Conservation (phyloP, 2,888 invertebrate genomes). For the Gastrophysa polygoni region DNA sequence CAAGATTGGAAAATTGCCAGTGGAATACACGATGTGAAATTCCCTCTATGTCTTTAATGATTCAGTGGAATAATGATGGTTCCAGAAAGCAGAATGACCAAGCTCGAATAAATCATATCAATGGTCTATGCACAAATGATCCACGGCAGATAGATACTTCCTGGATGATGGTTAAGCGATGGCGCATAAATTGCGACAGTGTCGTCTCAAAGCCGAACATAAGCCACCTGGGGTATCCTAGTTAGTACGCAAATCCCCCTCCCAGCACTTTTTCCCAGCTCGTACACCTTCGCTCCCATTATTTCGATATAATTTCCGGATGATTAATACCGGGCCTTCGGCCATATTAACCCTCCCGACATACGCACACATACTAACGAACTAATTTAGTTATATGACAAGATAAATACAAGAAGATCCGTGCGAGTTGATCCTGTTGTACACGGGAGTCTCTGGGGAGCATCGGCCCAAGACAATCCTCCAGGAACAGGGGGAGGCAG, state of each 20-base stretch:
- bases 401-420: conserved; percentile 58
- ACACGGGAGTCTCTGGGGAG: conserved; percentile 50
- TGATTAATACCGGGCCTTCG: conserved; percentile 38
- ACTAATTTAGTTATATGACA: conserved; percentile 59
- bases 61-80: too few relatives aligned
- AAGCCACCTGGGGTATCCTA: conserved; percentile 2
- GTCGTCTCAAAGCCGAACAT: not conserved
- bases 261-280: conserved; percentile 18
- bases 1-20: too few relatives aligned
- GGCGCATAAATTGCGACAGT: not conserved
- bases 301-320: conserved; percentile 37
- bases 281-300: conserved; percentile 23
- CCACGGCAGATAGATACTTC: too few relatives aligned
- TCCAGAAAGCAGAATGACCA: too few relatives aligned
- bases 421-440: conserved; percentile 54
- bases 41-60: too few relatives aligned
- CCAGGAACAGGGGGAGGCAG: too few relatives aligned
- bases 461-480: conserved; percentile 43
- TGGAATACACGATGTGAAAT: too few relatives aligned
- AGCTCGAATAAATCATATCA: too few relatives aligned
- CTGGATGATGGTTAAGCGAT: not conserved
- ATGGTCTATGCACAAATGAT: too few relatives aligned
- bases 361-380: conserved; percentile 45
- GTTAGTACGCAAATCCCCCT: conserved; percentile 12
- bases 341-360: conserved; percentile 37